Evolutionary conservation across 2,888 invertebrate species (phyloP), one percentile per base, ranked within the genome.

Genomic region (Zygothrica quintamaculata): DNA sequence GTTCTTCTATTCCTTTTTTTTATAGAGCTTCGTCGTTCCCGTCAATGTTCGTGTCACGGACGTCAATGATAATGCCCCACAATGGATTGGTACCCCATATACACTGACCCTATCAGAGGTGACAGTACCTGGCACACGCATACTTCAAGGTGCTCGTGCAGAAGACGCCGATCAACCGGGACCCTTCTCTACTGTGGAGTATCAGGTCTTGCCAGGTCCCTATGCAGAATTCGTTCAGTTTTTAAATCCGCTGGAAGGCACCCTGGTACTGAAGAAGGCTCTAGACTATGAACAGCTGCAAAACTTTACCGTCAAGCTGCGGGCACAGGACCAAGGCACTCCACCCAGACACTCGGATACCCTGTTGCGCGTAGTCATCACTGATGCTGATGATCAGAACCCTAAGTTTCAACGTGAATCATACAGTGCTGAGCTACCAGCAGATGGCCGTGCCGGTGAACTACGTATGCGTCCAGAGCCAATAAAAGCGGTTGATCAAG

Each of bases 351-450:
- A 93, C 85, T 94, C 95, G 33, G 95, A 96, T 84, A 95, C 97
- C 0, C 91, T 93, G 22, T 92, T 98, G 2, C 93, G 93, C 1
- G 95, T 98, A 0, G 94, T 95, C 66, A 95, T 97, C 37, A 93
- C 96, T 15, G 97, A 97, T 89, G 97, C 97, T 0, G 97, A 97
- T 86, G 97, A 97, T 90, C 97, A 97, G 91, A 97, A 97, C 92
- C 97, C 97, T 0, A 93, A 93, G 80, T 97, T 97, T 89, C 88
- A 93, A 6, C 93, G 94, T 65, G 95, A 96, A 40, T 93, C 95
- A 66, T 96, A 96, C 88, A 93, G 93, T 36, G 94, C 95, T 0
- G 91, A 93, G 5, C 84, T 97, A 52, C 95, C 95, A 0, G 92
- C 93, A 6, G 92, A 93, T 47, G 93, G 89, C 0, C 79, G 88